phyloP scores from a whole-genome alignment of 2,113 vertebrate species.

The Eublepharis macularius region DNA sequence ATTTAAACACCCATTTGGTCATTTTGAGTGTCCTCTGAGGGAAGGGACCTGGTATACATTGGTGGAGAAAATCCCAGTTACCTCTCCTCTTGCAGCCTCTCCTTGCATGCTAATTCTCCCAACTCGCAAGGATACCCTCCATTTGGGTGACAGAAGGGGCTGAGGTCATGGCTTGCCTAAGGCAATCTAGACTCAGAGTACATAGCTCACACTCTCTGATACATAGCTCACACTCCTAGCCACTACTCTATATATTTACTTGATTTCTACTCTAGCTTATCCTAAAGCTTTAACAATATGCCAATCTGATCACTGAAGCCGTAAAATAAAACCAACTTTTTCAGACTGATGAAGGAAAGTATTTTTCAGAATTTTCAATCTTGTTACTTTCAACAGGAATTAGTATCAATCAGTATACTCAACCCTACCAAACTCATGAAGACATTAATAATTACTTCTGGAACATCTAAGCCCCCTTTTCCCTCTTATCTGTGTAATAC shows the following conservation, averaged over 20 bases:
- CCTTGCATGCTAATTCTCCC: no score
- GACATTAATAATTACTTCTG: not conserved
- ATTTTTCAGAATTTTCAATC: not conserved
- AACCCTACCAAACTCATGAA: not conserved
- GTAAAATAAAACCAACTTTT: not conserved
- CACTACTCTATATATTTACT: constrained; percentile 10
- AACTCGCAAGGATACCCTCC: no score
- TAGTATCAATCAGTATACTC: not conserved
- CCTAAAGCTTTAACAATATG: not conserved
- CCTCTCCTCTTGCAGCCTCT: no score
- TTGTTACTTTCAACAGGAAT: not conserved
- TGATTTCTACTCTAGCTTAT: not conserved
- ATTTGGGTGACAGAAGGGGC: no score
- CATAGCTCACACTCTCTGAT: not conserved
- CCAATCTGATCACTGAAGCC: not conserved
- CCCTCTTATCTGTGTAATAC: not conserved
- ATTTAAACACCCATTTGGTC: no score
- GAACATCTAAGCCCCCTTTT: not conserved
- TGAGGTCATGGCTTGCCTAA: no score
- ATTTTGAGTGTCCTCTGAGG: no score
- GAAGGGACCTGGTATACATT: no score
- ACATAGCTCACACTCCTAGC: not conserved
- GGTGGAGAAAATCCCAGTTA: no score
- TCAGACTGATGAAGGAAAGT: not conserved
- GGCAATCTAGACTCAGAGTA: not conserved